Base-by-base conservation (phyloP, 2,888 invertebrate genomes). In the Argyra leucocephala region DNA sequence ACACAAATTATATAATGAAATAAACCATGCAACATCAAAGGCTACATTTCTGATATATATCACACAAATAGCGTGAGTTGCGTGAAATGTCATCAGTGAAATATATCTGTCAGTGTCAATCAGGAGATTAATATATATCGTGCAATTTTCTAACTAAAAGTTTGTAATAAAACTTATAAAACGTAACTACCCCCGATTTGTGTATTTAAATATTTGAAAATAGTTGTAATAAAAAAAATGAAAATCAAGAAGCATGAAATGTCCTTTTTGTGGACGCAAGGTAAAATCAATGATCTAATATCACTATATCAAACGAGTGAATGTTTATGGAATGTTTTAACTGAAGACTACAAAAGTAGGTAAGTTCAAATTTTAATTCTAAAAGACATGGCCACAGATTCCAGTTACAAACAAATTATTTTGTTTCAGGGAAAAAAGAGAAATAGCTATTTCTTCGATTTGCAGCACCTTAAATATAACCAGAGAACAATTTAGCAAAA, bases 281-380 rank as follows among this genome's bases (percentile, higher is more conserved):
- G 78, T 22, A 77, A 76, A 67, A 77, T 77, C 7, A 69, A 71
- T 5, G 73, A 74, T 15, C 69, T 79, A 1, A 78, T 79, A 37
- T 70, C 74, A 2, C 68, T 77, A 0, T 79, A 79, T 60, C 73
- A 75, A 22, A 66, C 71, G 0, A 74, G 77, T 36, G 76, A 78
- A 66, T 79, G 79, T 63, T 69, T 79, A 10, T 79, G 79, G 79
- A 78, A 79, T 66, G 75, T 74, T 64, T 75, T 74, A 63, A 75
- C 73, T 21, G 74, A 75, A 57, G 64, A 73, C 5, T 79, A 79
- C 64, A 79, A 78, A 65, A 75, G 73, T 64, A 37, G 37, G 37
- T 37, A 37, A 15, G 37, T 12, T 3, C 37, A 37, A 37, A 6
- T 3, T 9, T 3, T 10, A 37, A 15, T 10, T 3, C 10, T 9